Evolutionary conservation across 1,140 invertebrate species (phyloP), one percentile per base, ranked within the genome.

Genomic region (Drosophila micromelanica): DNA sequence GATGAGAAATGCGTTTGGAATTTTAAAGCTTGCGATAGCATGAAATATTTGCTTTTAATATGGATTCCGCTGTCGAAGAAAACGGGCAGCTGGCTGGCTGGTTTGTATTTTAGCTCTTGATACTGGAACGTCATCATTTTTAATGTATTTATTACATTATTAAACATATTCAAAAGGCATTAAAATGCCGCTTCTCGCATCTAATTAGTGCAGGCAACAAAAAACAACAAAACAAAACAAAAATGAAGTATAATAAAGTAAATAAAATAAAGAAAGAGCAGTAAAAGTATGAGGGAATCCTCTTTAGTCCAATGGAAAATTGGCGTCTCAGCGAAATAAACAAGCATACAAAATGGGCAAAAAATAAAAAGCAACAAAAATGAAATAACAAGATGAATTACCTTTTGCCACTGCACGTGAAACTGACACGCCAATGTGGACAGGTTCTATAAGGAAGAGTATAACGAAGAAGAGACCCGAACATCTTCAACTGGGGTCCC

Each of bases 381-480:
- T 55, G 23, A 73, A 74, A 69, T 69, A 82, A 87, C 72, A 87
- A 87, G 84, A 87, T 87, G 84, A 89, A 87, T 87, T 87, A 89
- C 84, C 85, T 87, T 87, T 87, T 89, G 84, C 84, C 84, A 87
- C 76, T 89, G 84, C 84, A 87, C 84, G 79, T 89, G 79, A 89
- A 89, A 87, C 76, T 87, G 82, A 82, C 82, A 87, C 82, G 82
- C 82, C 84, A 87, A 78, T 61, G 56, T 59, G 45, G 46, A 27
- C 5, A 51, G 45, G n/a, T n/a, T n/a, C n/a, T n/a, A n/a, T n/a
- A n/a, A n/a, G n/a, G n/a, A n/a, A n/a, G n/a, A n/a, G n/a, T n/a
- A n/a, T n/a, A n/a, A n/a, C n/a, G n/a, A n/a, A n/a, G n/a, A n/a
- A n/a, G 17, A 12, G 40, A 23, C 43, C 43, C 59, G 11, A 51